Conservation (phyloP, 37 sponge, comb jelly and placozoan species). For the Ephydatia muelleri region DNA sequence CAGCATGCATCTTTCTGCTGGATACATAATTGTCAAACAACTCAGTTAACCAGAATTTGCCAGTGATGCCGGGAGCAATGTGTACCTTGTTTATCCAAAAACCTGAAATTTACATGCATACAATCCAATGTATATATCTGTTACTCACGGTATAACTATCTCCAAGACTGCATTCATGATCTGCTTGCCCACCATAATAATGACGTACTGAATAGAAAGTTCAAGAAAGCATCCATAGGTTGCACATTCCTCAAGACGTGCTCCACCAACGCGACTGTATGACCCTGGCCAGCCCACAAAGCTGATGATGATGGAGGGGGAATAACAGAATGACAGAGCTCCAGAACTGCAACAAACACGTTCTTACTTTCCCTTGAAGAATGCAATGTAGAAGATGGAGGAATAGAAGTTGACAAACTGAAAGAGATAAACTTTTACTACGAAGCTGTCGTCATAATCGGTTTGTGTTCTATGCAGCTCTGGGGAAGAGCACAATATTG, state of each 20-base stretch:
- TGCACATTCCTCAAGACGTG: slow-evolving; percentile 72
- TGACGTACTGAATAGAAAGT: slow-evolving; percentile 67
- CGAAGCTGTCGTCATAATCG: slow-evolving; percentile 50
- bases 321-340: too few species aligned
- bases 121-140: neutral
- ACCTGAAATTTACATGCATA: neutral
- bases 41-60: too few species aligned
- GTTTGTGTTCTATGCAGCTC: slow-evolving; percentile 73
- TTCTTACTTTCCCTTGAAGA: slow-evolving; percentile 78
- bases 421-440: slow-evolving; percentile 62
- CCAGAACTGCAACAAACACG: too few species aligned
- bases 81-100: too few species aligned
- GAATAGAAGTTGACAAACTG: slow-evolving; percentile 72
- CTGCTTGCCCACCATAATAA: slow-evolving; percentile 83
- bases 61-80: neutral
- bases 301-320: neutral
- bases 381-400: slow-evolving; percentile 77
- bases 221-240: slow-evolving; percentile 83
- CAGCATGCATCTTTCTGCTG: too few species aligned
- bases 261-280: slow-evolving; percentile 44
- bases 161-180: slow-evolving; percentile 64
- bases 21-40: too few species aligned
- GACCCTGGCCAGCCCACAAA: slow-evolving; percentile 68
- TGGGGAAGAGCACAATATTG: neutral
- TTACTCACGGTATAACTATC: slow-evolving; percentile 69